Conservation (phyloP, 2,888 invertebrate species). For the Atethmia centrago region DNA sequence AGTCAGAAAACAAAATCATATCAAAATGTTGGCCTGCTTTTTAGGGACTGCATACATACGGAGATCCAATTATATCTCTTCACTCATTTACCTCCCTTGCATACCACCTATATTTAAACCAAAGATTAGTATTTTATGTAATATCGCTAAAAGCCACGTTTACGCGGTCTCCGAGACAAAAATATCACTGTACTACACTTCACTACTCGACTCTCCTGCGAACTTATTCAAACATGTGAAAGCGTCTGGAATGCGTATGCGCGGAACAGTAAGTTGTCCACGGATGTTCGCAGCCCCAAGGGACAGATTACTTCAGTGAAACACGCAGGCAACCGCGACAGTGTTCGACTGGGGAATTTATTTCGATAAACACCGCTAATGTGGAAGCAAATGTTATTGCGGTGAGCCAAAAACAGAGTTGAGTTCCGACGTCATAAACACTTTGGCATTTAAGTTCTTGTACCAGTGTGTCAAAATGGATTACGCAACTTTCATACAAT, state of each 20-base stretch:
- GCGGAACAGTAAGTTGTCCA: slow-evolving; percentile 74
- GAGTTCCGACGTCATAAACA: slow-evolving; percentile 6
- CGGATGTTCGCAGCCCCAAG: slow-evolving; percentile 74
- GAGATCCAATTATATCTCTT: no score
- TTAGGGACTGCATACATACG: no score
- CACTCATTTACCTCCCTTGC: no score
- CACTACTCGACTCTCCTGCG: slow-evolving; percentile 14
- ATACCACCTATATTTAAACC: not conserved
- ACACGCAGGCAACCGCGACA: slow-evolving; percentile 72
- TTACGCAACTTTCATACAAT: slow-evolving; percentile 25
- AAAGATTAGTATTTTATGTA: not conserved
- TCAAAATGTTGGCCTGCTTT: no score
- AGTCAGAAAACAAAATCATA: not conserved
- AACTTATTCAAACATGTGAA: slow-evolving; percentile 29
- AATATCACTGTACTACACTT: not conserved
- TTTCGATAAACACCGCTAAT: slow-evolving; percentile 61
- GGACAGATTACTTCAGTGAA: slow-evolving; percentile 78
- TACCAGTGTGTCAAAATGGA: not conserved
- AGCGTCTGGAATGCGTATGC: slow-evolving; percentile 63
- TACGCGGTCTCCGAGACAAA: not conserved
- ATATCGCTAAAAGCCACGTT: not conserved
- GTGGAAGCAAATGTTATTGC: slow-evolving; percentile 31
- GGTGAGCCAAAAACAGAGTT: slow-evolving; percentile 32
- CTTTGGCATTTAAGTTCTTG: slow-evolving; percentile 13
- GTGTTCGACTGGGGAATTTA: slow-evolving; percentile 64